phyloP scores from a whole-genome alignment of 2,797 vertebrate species.

The Potorous gilbertii region DNA sequence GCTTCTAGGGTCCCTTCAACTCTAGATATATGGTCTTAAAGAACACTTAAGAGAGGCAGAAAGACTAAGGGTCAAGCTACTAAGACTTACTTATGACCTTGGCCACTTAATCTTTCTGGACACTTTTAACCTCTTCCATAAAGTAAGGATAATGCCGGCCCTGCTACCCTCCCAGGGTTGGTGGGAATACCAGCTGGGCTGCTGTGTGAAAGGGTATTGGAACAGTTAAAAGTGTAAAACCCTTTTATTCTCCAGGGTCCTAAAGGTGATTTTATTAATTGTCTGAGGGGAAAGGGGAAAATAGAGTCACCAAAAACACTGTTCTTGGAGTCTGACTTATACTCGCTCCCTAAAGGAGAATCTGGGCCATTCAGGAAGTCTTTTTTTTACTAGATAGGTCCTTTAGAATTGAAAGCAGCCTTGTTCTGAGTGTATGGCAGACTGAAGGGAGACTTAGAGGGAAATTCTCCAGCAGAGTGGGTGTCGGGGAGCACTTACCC shows the following conservation, averaged over 20 bases:
- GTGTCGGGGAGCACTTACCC: neutral
- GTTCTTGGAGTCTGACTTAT: neutral
- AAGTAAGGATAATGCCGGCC: neutral
- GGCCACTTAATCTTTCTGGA: neutral
- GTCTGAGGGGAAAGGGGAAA: neutral
- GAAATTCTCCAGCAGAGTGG: slow-evolving; percentile 3
- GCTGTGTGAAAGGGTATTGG: neutral
- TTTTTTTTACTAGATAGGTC: neutral
- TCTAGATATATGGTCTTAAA: neutral
- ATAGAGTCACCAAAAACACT: neutral
- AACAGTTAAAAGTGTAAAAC: neutral
- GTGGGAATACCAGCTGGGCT: neutral
- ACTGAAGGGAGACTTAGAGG: neutral
- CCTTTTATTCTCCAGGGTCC: neutral
- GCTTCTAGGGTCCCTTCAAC: neutral
- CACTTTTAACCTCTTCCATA: neutral
- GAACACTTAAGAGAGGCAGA: neutral
- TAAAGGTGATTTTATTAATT: neutral
- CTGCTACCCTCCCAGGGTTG: neutral
- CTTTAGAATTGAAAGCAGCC: slow-evolving; percentile 17
- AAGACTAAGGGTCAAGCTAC: neutral
- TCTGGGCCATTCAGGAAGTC: neutral
- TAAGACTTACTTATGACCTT: neutral
- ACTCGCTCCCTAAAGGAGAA: neutral
- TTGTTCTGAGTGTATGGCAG: neutral